A percentile compares a stretch with the other conserved stretches of the same genome.
phyloP scores from a whole-genome alignment of 2,113 vertebrate genomes.

The Patagioenas fasciata region DNA sequence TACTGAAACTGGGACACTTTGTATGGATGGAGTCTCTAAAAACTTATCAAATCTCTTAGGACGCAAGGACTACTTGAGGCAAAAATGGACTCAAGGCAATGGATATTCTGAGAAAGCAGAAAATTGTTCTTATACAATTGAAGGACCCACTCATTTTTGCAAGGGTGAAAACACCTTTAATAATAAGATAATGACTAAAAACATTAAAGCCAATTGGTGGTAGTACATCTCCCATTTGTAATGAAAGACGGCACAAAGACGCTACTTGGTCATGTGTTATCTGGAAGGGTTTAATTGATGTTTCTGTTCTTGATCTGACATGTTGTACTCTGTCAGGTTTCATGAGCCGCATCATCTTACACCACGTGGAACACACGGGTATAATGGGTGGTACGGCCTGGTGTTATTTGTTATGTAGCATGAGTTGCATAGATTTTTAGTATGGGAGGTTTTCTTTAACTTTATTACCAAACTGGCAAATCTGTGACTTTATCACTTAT shows the following conservation, averaged over 20 bases:
- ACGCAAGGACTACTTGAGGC: neutral
- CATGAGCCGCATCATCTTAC: neutral
- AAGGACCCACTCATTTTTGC: neutral
- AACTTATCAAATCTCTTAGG: neutral
- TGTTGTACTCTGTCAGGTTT: neutral
- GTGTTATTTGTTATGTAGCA: accelerated
- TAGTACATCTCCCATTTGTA: neutral
- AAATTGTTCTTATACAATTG: neutral
- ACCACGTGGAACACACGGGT: neutral
- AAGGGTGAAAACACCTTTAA: neutral
- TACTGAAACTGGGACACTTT: neutral
- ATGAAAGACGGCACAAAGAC: neutral
- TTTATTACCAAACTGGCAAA: neutral
- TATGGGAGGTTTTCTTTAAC: neutral
- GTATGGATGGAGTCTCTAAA: neutral
- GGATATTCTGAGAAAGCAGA: neutral
- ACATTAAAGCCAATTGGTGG: neutral
- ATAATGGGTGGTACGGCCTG: neutral
- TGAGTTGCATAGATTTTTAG: neutral
- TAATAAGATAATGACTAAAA: neutral
- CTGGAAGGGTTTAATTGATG: neutral
- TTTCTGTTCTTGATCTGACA: neutral
- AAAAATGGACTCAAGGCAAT: neutral
- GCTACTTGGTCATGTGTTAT: neutral
- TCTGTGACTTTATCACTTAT: neutral